Conservation (phyloP, 1,140 invertebrate species). For the Chironomus tepperi region DNA sequence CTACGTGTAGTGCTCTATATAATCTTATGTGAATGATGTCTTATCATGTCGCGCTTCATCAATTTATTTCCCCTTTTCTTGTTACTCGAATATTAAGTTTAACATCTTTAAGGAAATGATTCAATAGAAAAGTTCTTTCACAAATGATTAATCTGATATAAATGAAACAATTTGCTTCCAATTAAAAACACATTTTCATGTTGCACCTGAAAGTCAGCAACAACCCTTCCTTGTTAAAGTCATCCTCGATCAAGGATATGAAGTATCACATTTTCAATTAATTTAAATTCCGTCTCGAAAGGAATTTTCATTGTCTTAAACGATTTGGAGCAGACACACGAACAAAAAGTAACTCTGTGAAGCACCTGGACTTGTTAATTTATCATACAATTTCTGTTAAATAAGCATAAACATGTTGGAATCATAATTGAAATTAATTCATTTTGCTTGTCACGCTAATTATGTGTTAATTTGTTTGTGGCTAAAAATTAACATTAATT, state of each 20-base stretch:
- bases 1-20: neutral
- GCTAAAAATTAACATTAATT: slow-evolving; percentile 15
- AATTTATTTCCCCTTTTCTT: neutral
- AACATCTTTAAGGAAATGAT: slow-evolving; percentile 3
- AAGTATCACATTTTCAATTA: neutral
- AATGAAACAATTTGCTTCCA: neutral
- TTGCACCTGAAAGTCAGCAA: slow-evolving; percentile 1
- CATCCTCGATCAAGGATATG: too few relatives aligned
- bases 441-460: slow-evolving; percentile 6
- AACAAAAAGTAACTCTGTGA: neutral
- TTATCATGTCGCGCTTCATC: slow-evolving; percentile 11
- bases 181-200: slow-evolving; percentile 5
- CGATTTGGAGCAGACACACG: neutral
- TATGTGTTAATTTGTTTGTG: slow-evolving; percentile 14
- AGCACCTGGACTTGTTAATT: too few relatives aligned
- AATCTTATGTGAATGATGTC: neutral
- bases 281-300: neutral
- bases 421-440: slow-evolving; percentile 10
- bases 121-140: neutral
- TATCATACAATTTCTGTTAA: too few relatives aligned
- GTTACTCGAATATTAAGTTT: neutral
- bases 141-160: neutral
- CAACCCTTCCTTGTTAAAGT: neutral
- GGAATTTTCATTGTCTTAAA: too few relatives aligned
- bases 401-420: neutral